phyloP scores from a whole-genome alignment of 2,888 invertebrate genomes.

The Rhingia campestris region DNA sequence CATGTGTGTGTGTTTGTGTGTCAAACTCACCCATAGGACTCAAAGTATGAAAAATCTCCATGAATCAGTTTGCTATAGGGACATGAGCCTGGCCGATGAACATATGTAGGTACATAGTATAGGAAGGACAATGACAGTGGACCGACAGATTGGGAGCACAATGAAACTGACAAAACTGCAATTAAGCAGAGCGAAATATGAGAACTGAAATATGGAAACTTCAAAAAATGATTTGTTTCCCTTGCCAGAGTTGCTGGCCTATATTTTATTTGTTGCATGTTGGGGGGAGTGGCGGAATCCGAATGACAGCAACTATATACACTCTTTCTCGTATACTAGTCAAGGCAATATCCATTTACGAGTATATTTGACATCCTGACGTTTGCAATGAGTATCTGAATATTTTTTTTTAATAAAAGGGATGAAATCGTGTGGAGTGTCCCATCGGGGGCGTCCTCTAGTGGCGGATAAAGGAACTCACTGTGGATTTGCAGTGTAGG shows the following conservation, averaged over 20 bases:
- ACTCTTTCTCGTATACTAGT: background rate
- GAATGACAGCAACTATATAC: background rate
- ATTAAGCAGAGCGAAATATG: conserved; percentile 62
- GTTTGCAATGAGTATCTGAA: background rate
- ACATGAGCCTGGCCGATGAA: background rate
- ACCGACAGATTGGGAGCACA: conserved; percentile 65
- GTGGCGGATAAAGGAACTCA: no score
- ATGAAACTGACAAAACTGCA: conserved; percentile 62
- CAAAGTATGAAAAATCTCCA: conserved; percentile 31
- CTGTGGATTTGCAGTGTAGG: no score
- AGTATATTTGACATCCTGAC: background rate
- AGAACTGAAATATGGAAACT: conserved; percentile 62
- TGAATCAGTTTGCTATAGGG: conserved; percentile 33
- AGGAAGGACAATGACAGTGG: conserved; percentile 55
- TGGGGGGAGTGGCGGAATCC: no score
- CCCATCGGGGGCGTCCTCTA: no score
- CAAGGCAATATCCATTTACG: background rate
- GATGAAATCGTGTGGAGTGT: no score
- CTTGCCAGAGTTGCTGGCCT: conserved; percentile 38
- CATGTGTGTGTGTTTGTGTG: conserved; percentile 5
- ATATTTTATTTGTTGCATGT: conserved; percentile 27
- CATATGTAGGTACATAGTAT: conserved; percentile 16
- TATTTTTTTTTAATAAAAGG: no score
- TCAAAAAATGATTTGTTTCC: conserved; percentile 62
- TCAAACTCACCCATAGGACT: conserved; percentile 3